These are phyloP conservation scores for Lepidurus arcticus DNA, from an alignment of 1,140 invertebrate genomes.

Conservation along the genomic window DNA sequence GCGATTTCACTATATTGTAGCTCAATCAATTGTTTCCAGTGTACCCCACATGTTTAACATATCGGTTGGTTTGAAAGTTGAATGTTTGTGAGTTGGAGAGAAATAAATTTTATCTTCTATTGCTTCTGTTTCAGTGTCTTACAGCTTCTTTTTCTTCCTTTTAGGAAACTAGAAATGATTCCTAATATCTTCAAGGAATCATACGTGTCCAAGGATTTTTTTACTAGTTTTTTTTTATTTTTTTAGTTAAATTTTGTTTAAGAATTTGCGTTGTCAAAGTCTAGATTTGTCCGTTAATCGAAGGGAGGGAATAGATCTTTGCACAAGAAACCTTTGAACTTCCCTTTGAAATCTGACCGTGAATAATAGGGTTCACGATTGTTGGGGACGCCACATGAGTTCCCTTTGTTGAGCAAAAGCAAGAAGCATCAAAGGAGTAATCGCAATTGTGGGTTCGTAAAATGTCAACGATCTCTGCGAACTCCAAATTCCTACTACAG, in stretches of 20 bases:
- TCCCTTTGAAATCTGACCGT: background rate
- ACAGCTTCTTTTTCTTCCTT: background rate
- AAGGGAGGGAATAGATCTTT: background rate
- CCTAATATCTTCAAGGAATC: too few species aligned
- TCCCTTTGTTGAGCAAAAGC: background rate
- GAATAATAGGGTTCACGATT: background rate
- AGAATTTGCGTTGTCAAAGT: too few species aligned
- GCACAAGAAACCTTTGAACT: background rate
- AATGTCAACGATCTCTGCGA: background rate
- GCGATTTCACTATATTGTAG: background rate
- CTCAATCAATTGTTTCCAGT: background rate
- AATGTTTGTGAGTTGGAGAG: background rate
- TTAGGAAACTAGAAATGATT: background rate
- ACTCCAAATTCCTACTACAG: background rate
- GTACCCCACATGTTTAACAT: background rate
- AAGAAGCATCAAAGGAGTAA: background rate
- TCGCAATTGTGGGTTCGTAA: background rate
- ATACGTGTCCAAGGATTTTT: too few species aligned
- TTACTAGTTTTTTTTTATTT: too few species aligned
- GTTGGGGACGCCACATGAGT: background rate
- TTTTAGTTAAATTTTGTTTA: too few species aligned
- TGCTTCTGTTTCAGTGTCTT: background rate
- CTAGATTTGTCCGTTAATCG: too few species aligned
- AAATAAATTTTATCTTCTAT: conserved; percentile 7
- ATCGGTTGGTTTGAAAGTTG: background rate